Percentiles rank a stretch among this genome's conserved stretches.
Conservation (phyloP, 2,888 invertebrate genomes). For the Labia minor region DNA sequence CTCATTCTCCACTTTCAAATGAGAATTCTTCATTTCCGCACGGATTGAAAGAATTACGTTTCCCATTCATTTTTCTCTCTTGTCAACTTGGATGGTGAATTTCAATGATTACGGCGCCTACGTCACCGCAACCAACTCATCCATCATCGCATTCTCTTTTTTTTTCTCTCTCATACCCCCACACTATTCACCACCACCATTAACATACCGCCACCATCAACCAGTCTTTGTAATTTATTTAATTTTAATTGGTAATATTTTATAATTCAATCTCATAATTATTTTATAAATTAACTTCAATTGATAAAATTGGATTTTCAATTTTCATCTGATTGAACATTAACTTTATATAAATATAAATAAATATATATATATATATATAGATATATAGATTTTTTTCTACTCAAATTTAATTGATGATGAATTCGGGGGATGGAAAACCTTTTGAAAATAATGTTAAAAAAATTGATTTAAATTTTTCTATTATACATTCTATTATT, state of each 20-base stretch:
- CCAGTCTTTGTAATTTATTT: background rate
- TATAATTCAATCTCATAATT: background rate
- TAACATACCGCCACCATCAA: too few species aligned
- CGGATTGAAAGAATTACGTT: too few species aligned
- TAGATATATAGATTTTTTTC: background rate
- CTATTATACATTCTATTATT: background rate
- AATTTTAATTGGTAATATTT: slow-evolving; percentile 7
- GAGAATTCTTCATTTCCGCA: too few species aligned
- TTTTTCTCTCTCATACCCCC: background rate
- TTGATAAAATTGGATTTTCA: slow-evolving; percentile 2
- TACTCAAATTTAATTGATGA: background rate
- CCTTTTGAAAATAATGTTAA: background rate
- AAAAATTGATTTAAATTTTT: background rate
- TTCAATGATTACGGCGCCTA: too few species aligned
- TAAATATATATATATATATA: too few species aligned
- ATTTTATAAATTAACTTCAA: slow-evolving; percentile 8
- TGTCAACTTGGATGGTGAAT: too few species aligned
- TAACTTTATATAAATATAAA: slow-evolving; percentile 13
- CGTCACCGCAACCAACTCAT: too few species aligned
- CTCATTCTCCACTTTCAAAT: too few species aligned
- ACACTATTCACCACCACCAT: too few species aligned
- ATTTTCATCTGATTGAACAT: slow-evolving; percentile 13
- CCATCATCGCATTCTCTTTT: too few species aligned
- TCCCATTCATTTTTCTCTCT: too few species aligned
- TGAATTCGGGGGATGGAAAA: background rate